phyloP scores from a whole-genome alignment of 2,797 vertebrate species.

The Huso huso region DNA sequence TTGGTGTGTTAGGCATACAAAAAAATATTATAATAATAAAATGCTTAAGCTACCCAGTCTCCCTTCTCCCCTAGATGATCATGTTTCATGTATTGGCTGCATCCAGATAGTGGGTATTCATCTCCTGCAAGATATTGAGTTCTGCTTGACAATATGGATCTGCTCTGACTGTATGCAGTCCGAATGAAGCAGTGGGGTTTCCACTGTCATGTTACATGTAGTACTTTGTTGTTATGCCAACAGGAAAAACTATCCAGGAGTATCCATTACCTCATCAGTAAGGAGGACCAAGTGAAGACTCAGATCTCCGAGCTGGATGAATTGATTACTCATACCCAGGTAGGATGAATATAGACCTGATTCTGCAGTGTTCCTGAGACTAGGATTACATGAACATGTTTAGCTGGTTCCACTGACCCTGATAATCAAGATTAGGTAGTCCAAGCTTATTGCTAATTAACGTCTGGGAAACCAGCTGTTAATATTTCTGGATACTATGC shows the following conservation, averaged over 20 bases:
- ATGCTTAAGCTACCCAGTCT: constrained; percentile 1
- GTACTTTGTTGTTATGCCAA: constrained; percentile 29
- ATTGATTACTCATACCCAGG: constrained; percentile 85
- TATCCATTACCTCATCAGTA: constrained; percentile 93
- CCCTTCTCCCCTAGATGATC: neutral
- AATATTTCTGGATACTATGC: no score
- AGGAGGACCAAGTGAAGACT: constrained; percentile 89
- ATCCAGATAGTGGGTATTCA: constrained; percentile 1
- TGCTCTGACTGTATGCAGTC: neutral
- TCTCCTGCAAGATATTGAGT: constrained; percentile 3
- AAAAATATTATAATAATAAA: constrained; percentile 1
- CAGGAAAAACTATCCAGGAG: constrained; percentile 97
- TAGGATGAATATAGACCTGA: constrained; percentile 35
- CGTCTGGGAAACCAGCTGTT: no score
- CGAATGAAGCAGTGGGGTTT: constrained; percentile 24
- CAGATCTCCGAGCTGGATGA: constrained; percentile 82
- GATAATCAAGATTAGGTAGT: no score
- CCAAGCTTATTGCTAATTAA: no score
- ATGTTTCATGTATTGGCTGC: constrained; percentile 1
- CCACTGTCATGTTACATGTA: constrained; percentile 3
- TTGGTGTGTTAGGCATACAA: neutral
- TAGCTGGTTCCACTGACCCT: no score
- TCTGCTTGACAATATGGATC: constrained; percentile 2
- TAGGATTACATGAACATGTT: no score
- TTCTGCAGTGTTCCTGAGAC: neutral